A percentile compares a stretch with the other conserved stretches of the same genome.
Evolutionary conservation across 2,113 vertebrate genomes (phyloP).

Genomic region (Pedetes capensis): DNA sequence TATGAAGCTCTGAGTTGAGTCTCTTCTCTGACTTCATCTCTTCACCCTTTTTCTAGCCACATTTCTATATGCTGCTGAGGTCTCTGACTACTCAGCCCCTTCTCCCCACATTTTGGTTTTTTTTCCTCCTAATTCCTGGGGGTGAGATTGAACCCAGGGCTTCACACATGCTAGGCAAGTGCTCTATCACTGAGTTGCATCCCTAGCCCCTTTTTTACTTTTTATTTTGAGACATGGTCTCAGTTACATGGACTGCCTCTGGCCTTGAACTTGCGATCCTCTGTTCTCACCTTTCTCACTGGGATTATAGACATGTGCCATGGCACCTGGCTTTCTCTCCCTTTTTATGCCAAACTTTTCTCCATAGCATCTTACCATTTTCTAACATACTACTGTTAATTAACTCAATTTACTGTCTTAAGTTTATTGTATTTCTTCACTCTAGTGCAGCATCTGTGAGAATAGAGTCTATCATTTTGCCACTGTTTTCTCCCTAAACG

Average conservation of each 20-base stretch:
- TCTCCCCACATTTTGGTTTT: no score
- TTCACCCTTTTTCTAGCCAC: neutral
- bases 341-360: neutral
- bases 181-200: no score
- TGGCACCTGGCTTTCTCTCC: neutral
- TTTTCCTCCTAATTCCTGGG: no score
- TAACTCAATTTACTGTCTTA: neutral
- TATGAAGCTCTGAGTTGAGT: neutral
- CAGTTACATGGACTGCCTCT: no score
- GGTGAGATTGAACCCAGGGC: no score
- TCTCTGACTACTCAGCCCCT: neutral
- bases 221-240: no score
- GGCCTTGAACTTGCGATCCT: no score
- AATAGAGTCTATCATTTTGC: conserved; percentile 31
- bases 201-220: no score
- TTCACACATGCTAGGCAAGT: no score
- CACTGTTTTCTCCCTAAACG: neutral
- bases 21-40: neutral
- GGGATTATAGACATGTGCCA: no score
- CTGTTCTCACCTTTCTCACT: no score
- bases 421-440: conserved; percentile 24
- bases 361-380: neutral
- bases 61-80: neutral
- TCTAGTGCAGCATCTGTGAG: neutral
- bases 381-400: neutral